Base-by-base conservation (phyloP, 2,113 vertebrate species). In the Mesembrinibis cayennensis region DNA sequence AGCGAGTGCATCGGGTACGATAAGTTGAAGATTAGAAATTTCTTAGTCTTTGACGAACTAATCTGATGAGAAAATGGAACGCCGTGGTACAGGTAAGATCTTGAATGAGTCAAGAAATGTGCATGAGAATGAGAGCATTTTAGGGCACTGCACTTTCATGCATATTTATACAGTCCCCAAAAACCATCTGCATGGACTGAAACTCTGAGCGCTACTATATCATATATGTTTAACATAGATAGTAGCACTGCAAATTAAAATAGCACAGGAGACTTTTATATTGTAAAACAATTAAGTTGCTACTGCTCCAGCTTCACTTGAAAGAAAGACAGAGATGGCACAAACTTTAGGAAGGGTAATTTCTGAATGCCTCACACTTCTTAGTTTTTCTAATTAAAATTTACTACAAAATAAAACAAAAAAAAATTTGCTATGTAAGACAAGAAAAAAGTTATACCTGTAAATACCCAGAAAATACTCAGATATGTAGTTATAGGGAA, bases 1-100 rank as follows among this genome's bases (percentile, higher is more conserved):
- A 73, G 29, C 0, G 0, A 61, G 19, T 19, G 29, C n/a, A 29
- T 18, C 1, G 0, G 20, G 10, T 36, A 11, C 44, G 53, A 3
- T 12, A 65, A 55, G 13, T 4, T 44, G 40, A 59, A 73, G 23
- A 85, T n/a, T 3, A 38, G 38, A 82, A 85, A 70, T 58, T 79
- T 84, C 50, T 87, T 62, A 29, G 27, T 85, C 59, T 53, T 80
- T 66, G 29, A 36, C 38, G 82, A 89, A 38, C 11, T 27, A 74
- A 42, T 18, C 53, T 5, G 4, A 66, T 74, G 32, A 78, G 56
- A 70, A 95, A 80, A 81, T 61, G 53, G 80, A 94, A 63, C 58
- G 59, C 69, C 0, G 0, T 59, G 59, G 16, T 82, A 59, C 61
- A 71, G 61, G 73, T 71, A 85, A 90, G 88, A 52, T 55, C 78